Base-by-base conservation (phyloP, 1,140 invertebrate genomes). In the Drosophila asahinai region DNA sequence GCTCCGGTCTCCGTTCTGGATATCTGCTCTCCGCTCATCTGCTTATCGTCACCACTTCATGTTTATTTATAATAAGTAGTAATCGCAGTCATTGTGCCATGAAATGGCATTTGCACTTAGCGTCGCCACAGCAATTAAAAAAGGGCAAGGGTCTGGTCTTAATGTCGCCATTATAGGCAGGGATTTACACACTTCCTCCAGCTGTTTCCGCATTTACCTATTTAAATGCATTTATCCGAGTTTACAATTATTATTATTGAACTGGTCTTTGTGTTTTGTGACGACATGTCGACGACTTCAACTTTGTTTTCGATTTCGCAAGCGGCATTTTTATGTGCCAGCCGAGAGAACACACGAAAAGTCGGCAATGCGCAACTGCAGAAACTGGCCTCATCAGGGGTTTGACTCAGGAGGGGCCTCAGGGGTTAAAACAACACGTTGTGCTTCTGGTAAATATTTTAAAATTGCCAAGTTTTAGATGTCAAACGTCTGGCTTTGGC, bases 261-360 rank as follows among this genome's bases (percentile, higher is more conserved):
- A 47, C 36, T 67, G 47, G 15, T 19, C 27, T 64, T 49, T 47
- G 54, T 61, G 48, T 63, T 47, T 47, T 57, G 25, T 25, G 14
- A 40, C 17, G 43, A 49, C 45, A 43, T 42, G 47, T 71, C 75
- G 76, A 55, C 65, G 76, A 63, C 60, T 87, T 83, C 25, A 48
- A 48, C 62, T 71, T 75, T 54, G 49, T 55, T 80, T 83, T 61
- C 48, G 63, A 73, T 77, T 79, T 80, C 60, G 65, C 52, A 83
- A 84, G 25, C 51, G 7, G 55, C 25, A 59, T 71, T 65, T 66
- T 43, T 49, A 19, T 52, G 7, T 52, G 25, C 64, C 47, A 47
- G 36, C 33, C 47, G 55, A 47, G 27, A 51, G 33, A 60, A 65
- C 54, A 42, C 54, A 42, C 19, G 17, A 48, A 9, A 58, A 33